Evolutionary conservation across 1,140 invertebrate genomes (phyloP), one percentile per base, ranked within the genome.

Genomic region (Spodoptera litura): DNA sequence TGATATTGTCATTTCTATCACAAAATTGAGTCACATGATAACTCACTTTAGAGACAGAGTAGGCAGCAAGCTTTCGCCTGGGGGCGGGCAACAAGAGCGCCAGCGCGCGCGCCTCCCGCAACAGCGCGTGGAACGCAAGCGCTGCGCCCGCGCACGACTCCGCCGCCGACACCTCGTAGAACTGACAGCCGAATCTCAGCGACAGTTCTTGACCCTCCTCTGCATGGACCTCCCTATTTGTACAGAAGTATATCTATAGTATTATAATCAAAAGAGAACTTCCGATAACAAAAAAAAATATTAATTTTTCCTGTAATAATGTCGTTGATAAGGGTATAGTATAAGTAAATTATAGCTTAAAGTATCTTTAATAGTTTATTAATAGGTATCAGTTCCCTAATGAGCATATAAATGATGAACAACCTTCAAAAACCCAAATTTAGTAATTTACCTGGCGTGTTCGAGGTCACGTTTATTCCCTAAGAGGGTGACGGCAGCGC

Each of bases 381-480:
- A 20, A 20, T 20, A 20, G 20, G 20, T 20, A 20, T 20, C 20
- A 20, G 20, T 20, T 20, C 20, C 20, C 20, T 20, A 20, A 20
- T 20, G 20, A 20, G 20, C 20, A 20, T 20, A 20, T 20, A n/a
- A n/a, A n/a, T n/a, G n/a, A n/a, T n/a, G n/a, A n/a, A n/a, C n/a
- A n/a, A n/a, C n/a, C n/a, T n/a, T n/a, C n/a, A n/a, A n/a, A n/a
- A n/a, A n/a, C n/a, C n/a, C n/a, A n/a, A n/a, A n/a, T n/a, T n/a
- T n/a, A n/a, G n/a, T n/a, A 10, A 44, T 8, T 93, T 94, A 97
- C 96, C 97, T 96, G 72, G 96, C 96, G 94, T 98, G 97, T 93
- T 98, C 97, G 87, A 98, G 95, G 95, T 98, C 97, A 83, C 96
- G 93, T 94, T 98, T 98, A 94, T 98, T 98, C 64, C 97, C 97